A percentile compares a stretch with the other conserved stretches of the same genome.
Conservation (phyloP, 2,888 invertebrate genomes). For the Galerucella nymphaeae region DNA sequence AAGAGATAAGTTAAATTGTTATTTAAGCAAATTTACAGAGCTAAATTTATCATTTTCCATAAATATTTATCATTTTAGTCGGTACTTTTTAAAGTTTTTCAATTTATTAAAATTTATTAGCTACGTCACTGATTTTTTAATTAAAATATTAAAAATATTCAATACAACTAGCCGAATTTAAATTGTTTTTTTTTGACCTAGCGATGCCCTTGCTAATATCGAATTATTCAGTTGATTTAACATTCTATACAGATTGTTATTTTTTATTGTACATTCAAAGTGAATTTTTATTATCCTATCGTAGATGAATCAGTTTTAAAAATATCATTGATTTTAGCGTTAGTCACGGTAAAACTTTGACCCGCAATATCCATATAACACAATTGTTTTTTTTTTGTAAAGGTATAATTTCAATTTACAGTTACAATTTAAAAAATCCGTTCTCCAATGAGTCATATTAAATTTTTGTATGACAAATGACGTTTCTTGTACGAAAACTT, state of each 20-base stretch:
- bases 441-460: no score
- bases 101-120: no score
- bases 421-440: background rate
- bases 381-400: constrained; percentile 24
- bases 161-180: background rate
- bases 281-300: background rate
- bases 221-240: background rate
- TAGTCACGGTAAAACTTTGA: constrained; percentile 5
- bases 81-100: no score
- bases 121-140: no score
- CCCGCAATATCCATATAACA: background rate
- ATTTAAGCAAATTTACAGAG: constrained; percentile 1
- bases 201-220: background rate
- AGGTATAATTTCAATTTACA: background rate
- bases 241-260: background rate
- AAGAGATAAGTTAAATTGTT: background rate
- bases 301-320: constrained; percentile 4
- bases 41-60: background rate
- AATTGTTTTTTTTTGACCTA: background rate
- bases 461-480: no score
- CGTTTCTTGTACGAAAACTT: background rate
- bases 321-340: background rate
- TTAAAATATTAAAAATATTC: no score
- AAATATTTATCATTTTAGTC: constrained; percentile 7
- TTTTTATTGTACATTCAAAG: background rate